Percentiles rank a stretch among this genome's conserved stretches.
These are phyloP conservation scores for Cryptus viduatorius DNA, from an alignment of 2,888 invertebrate genomes.

Conservation along the genomic window DNA sequence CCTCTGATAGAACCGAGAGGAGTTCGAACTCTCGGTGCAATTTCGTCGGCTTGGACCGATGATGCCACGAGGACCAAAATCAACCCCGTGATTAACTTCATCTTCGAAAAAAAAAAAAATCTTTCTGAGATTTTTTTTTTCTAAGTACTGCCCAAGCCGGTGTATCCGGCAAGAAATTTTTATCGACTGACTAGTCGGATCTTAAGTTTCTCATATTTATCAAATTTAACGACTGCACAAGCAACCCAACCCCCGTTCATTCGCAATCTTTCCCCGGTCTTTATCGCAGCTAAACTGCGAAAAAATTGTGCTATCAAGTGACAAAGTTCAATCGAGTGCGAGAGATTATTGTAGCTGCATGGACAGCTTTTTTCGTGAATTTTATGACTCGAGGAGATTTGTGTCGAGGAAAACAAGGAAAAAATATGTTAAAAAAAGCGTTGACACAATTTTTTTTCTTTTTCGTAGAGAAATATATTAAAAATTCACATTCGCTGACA, in stretches of 20 bases:
- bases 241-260: neutral
- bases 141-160: neutral
- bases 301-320: neutral
- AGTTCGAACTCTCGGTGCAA: slow-evolving; percentile 61
- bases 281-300: neutral
- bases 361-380: neutral
- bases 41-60: slow-evolving; percentile 45
- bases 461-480: too few species aligned
- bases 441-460: neutral
- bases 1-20: slow-evolving; percentile 64
- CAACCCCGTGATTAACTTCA: slow-evolving; percentile 34
- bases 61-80: slow-evolving; percentile 12
- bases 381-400: neutral
- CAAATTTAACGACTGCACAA: neutral
- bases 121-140: neutral
- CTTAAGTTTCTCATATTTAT: slow-evolving; percentile 30
- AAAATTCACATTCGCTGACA: too few species aligned
- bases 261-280: neutral
- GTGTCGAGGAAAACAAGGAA: too few species aligned
- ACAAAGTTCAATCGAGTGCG: slow-evolving; percentile 44
- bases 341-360: neutral
- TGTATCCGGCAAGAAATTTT: neutral
- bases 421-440: neutral
- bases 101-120: slow-evolving; percentile 1
- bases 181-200: slow-evolving; percentile 34